Evolutionary conservation across 2,797 vertebrate species (phyloP).

Genomic region (Prunella strophiata): DNA sequence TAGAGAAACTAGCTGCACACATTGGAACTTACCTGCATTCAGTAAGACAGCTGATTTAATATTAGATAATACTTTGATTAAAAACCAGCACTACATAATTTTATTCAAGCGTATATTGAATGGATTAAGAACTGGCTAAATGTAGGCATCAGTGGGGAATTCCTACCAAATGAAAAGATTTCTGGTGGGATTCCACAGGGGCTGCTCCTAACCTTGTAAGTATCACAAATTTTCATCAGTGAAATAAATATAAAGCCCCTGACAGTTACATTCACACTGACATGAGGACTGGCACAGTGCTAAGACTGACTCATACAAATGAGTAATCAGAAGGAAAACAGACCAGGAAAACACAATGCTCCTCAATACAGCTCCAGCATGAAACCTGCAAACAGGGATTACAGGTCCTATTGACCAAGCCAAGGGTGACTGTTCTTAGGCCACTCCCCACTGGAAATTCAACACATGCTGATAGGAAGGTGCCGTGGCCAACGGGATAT

Average conservation of each 20-base stretch:
- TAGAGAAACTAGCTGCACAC: not conserved
- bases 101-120: conserved; percentile 1
- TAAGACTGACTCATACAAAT: not conserved
- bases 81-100: not conserved
- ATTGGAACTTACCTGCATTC: not conserved
- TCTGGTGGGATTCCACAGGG: not conserved
- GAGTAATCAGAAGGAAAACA: not conserved
- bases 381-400: not conserved
- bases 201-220: not conserved
- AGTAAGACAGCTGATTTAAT: not conserved
- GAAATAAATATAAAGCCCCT: not conserved
- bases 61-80: conserved; percentile 14
- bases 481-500: not conserved
- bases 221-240: not conserved
- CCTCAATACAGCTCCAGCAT: not conserved
- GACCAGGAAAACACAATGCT: not conserved
- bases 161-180: conserved; percentile 38
- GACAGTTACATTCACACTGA: not conserved
- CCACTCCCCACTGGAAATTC: not conserved
- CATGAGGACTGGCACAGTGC: not conserved
- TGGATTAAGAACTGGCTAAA: conserved; percentile 25
- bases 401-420: not conserved
- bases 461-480: not conserved
- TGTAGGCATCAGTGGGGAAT: conserved; percentile 1
- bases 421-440: not conserved